A percentile compares a stretch with the other conserved stretches of the same genome.
These are phyloP conservation scores for Teleopsis dalmanni DNA, from an alignment of 1,140 invertebrate genomes.

Conservation along the genomic window DNA sequence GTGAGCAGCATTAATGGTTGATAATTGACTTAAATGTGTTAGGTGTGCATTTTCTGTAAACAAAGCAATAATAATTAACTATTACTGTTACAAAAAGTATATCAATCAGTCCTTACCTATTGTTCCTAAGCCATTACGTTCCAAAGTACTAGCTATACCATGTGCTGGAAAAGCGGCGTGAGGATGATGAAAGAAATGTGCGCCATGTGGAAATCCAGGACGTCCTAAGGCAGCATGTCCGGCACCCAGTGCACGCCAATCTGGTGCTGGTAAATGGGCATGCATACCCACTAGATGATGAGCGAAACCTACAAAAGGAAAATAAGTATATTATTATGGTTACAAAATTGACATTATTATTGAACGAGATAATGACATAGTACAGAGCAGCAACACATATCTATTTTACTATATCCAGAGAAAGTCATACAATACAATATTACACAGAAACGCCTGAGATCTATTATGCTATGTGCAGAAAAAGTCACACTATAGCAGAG, in stretches of 20 bases:
- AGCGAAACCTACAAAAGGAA: conserved; percentile 52
- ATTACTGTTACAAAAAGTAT: background rate
- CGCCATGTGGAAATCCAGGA: conserved; percentile 28
- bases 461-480: too few species aligned
- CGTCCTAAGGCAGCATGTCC: conserved; percentile 39
- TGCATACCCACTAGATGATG: conserved; percentile 57
- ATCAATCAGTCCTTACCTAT: conserved; percentile 15
- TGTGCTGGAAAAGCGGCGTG: conserved; percentile 55
- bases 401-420: background rate
- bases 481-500: too few species aligned
- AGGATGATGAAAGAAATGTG: conserved; percentile 49
- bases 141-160: conserved; percentile 47
- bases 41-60: conserved; percentile 14
- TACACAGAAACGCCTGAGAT: too few species aligned
- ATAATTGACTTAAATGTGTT: conserved; percentile 26
- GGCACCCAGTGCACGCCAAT: conserved; percentile 53
- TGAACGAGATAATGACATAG: background rate
- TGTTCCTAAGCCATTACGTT: conserved; percentile 31
- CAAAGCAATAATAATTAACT: background rate
- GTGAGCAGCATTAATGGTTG: conserved; percentile 48
- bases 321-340: background rate
- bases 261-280: conserved; percentile 46
- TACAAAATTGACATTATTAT: background rate
- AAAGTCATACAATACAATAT: background rate
- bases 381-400: background rate